Base-by-base conservation (phyloP, 1,140 invertebrate species). In the Drosophila auraria region DNA sequence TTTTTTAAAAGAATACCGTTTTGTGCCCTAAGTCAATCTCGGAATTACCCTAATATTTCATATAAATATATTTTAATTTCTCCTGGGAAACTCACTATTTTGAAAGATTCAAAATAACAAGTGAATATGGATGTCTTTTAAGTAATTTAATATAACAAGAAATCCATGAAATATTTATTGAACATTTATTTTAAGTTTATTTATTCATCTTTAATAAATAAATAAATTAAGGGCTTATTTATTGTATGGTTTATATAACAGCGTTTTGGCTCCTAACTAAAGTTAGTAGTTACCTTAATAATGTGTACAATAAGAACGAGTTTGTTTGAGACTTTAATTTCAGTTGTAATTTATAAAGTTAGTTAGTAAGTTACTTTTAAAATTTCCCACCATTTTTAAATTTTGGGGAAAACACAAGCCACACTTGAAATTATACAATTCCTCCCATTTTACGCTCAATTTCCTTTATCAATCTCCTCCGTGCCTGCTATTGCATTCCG, bases 401-500 rank as follows among this genome's bases (percentile, higher is more conserved):
- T 9, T 38, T 56, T 5, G 17, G 17, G 17, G 14, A 56, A 56
- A 56, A 36, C 15, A 38, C 14, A 56, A 9, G 20, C 7, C 33
- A 15, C 7, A 23, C 1, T 56, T 36, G 0, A 8, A 36, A 8
- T 38, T 56, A 40, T 40, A n/a, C 6, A 40, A 56, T 56, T 56
- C 12, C 30, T 8, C 1, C 3, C 1, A 20, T 36, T 54, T 14
- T 20, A 8, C 20, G 17, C 30, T 36, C 3, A 0, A 56, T 56
- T 38, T 15, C 7, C 3, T 23, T 15, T 17, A 15, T 30, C 3
- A 40, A 36, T 33, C 69, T 45, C 6, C 27, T n/a, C 3, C 40
- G 17, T 58, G 23, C 2, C 11, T 27, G 20, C 38, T 38, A 36
- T 27, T 72, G 71, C 71, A 60, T 38, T 53, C n/a, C 36, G 23